Evolutionary conservation across 1,140 invertebrate genomes (phyloP), one percentile per base, ranked within the genome.

Genomic region (Heliothis virescens): DNA sequence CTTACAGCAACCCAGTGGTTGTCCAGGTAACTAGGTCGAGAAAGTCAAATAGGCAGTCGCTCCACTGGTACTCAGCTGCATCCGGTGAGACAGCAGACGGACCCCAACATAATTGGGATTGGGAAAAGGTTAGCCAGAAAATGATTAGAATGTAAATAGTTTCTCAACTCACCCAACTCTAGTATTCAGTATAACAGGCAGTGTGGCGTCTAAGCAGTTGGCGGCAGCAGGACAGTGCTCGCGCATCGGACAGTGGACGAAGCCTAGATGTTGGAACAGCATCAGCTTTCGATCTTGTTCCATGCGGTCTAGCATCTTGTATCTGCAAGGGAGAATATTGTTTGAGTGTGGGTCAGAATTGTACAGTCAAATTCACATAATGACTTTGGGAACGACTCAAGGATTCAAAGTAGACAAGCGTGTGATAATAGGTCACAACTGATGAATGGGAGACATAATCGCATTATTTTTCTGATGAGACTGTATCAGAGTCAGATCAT

Each of bases 261-360:
- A 99, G 69, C 98, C 98, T 34, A 99, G 95, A 95, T 99, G 99
- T 91, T 99, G 98, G 81, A 99, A 98, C 29, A 99, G 95, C 96
- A 99, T 98, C 78, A 99, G 95, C 89, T 98, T 98, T 82, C 99
- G 95, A 88, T 99, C 99, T 95, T 99, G 98, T 95, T 99, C 98
- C 86, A 99, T 95, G 82, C 98, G 96, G 92, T 99, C 98, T 87
- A 99, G 95, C 87, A 98, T 97, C 95, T 99, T 98, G 92, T 98
- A 99, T 95, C 98, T 97, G 85, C n/a, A n/a, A n/a, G 3, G 12
- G 18, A 34, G 12, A 34, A 5, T 60, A 21, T n/a, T n/a, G n/a
- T n/a, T n/a, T n/a, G n/a, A n/a, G n/a, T n/a, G n/a, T n/a, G n/a
- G n/a, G n/a, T n/a, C n/a, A n/a, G n/a, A n/a, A n/a, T n/a, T n/a